Evolutionary conservation across 2,888 invertebrate genomes (phyloP).

Genomic region (Rambutsinella grinnellia): DNA sequence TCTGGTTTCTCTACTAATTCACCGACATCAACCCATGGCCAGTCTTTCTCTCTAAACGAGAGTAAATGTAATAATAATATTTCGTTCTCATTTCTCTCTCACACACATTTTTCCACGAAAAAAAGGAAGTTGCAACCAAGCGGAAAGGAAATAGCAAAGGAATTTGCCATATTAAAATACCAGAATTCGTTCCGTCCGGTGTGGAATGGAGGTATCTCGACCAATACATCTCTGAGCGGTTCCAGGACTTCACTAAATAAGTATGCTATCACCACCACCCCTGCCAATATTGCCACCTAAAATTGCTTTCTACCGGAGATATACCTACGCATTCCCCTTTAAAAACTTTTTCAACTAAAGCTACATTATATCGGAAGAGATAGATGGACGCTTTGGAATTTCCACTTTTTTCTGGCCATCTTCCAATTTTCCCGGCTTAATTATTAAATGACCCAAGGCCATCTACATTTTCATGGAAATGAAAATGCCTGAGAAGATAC

Average conservation of each 20-base stretch:
- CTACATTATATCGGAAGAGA: neutral
- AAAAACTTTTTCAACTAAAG: neutral
- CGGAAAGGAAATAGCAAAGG: constrained; percentile 57
- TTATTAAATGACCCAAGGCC: constrained; percentile 66
- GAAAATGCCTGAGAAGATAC: constrained; percentile 40
- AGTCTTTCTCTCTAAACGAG: neutral
- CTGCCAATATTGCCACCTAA: neutral
- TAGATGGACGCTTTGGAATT: no score
- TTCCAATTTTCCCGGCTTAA: constrained; percentile 66
- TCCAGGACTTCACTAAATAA: constrained; percentile 3
- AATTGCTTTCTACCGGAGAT: neutral
- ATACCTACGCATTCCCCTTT: no score
- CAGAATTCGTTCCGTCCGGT: constrained; percentile 52
- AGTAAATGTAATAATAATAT: constrained; percentile 25
- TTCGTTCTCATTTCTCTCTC: neutral
- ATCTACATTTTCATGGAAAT: constrained; percentile 24
- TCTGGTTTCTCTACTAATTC: neutral
- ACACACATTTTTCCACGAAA: constrained; percentile 16
- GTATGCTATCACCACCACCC: neutral
- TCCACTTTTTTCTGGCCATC: constrained; percentile 60
- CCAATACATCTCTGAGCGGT: neutral
- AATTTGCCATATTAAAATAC: constrained; percentile 67
- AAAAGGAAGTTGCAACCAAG: constrained; percentile 15
- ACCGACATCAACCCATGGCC: neutral
- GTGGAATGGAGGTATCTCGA: no score